A percentile compares a stretch with the other conserved stretches of the same genome.
Conservation (phyloP, 2,797 vertebrate species). For the Zalophus californianus region DNA sequence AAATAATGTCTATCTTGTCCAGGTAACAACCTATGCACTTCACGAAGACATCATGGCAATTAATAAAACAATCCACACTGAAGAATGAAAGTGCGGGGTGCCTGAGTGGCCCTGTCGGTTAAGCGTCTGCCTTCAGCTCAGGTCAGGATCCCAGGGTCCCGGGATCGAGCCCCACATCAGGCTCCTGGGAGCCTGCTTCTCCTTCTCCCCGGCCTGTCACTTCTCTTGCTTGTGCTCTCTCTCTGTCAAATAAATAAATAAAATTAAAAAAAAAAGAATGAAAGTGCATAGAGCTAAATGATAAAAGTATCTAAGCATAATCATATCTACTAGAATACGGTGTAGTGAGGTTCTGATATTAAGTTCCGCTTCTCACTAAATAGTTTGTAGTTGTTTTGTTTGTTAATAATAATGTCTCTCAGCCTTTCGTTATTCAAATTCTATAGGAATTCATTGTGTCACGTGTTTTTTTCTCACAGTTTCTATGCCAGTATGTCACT, state of each 20-base stretch:
- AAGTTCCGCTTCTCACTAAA: not conserved
- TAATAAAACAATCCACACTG: not conserved
- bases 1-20: not conserved
- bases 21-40: not conserved
- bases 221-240: no score
- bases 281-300: not conserved
- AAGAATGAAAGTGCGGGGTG: not conserved
- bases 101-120: no score
- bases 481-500: not conserved
- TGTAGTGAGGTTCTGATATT: not conserved
- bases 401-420: not conserved
- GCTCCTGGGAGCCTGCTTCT: no score
- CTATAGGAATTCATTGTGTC: not conserved
- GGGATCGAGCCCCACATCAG: no score
- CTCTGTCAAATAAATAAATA: not conserved
- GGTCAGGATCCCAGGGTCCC: no score
- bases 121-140: no score
- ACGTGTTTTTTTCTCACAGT: not conserved
- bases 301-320: not conserved
- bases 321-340: not conserved
- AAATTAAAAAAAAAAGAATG: not conserved
- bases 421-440: not conserved
- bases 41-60: not conserved
- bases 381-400: not conserved
- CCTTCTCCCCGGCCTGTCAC: no score